Evolutionary conservation across 2,888 invertebrate genomes (phyloP), one percentile per base, ranked within the genome.

Genomic region (Himalopsyche japonica): DNA sequence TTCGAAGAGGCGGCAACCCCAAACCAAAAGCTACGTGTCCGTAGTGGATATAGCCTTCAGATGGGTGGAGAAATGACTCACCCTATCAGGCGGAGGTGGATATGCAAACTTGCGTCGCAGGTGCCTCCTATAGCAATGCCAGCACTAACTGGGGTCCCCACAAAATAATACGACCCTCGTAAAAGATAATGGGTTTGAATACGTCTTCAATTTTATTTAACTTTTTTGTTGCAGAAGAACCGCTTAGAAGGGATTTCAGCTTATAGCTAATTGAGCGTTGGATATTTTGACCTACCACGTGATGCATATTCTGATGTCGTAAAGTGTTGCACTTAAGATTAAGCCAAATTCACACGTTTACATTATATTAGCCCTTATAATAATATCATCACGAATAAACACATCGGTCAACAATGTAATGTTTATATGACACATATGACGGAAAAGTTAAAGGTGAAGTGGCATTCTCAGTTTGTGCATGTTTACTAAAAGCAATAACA

Each of bases 171-270:
- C 82, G 84, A 84, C 84, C 85, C 82, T 80, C 84, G 49, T 86
- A 84, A 84, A 84, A 82, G 82, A 82, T 84, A 84, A 86, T 80
- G 82, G 82, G 47, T 77, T 77, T 34, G 84, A 82, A 86, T 84
- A 84, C 84, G 86, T 86, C 86, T 86, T 86, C 86, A 84, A 86
- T 86, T 86, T 86, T 86, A 82, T 86, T 86, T 82, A 82, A 86
- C 82, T 80, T 86, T 86, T 86, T 83, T 43, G 20, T 80, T 64
- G 37, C 27, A 64, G 77, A 76, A 32, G 79, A 83, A 76, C 43
- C 57, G 81, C 37, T 77, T 64, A 82, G 78, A 77, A 84, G 80
- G 81, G 79, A 81, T 85, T 82, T 79, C 12, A 78, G 78, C 78
- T 81, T 78, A 80, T 57, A 70, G 85, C 77, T 85, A 82, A 85